phyloP scores from a whole-genome alignment of 1,140 invertebrate species.

The Caenorhabditis inopinata region DNA sequence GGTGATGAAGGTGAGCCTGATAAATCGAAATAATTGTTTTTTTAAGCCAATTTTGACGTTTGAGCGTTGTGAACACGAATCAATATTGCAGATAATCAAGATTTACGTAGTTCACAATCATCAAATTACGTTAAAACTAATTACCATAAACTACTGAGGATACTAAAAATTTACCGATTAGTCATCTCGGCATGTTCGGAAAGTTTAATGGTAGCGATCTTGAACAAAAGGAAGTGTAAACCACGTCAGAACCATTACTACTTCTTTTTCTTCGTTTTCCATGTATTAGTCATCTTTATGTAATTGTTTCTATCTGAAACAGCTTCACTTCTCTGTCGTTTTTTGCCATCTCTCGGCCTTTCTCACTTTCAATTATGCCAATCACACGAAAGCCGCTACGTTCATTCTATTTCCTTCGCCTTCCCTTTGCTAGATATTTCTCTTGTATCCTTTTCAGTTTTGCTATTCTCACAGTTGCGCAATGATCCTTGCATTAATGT shows the following conservation, averaged over 20 bases:
- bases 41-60: no score
- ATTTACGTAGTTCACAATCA: no score
- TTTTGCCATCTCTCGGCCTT: constrained; percentile 28
- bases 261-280: neutral
- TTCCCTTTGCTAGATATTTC: neutral
- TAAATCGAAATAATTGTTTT: no score
- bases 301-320: neutral
- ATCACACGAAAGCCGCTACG: constrained; percentile 14
- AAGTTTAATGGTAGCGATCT: constrained; percentile 24
- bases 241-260: constrained; percentile 8
- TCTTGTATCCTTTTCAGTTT: neutral
- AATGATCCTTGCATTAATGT: neutral
- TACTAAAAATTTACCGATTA: no score
- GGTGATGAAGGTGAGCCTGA: no score
- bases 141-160: no score
- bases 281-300: neutral
- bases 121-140: no score
- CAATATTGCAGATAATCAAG: no score
- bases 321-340: neutral
- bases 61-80: no score
- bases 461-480: neutral
- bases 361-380: constrained; percentile 34
- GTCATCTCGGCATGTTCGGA: neutral
- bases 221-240: constrained; percentile 15
- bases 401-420: neutral